Base-by-base conservation (phyloP, 2,888 invertebrate genomes). In the Dusona sp. region DNA sequence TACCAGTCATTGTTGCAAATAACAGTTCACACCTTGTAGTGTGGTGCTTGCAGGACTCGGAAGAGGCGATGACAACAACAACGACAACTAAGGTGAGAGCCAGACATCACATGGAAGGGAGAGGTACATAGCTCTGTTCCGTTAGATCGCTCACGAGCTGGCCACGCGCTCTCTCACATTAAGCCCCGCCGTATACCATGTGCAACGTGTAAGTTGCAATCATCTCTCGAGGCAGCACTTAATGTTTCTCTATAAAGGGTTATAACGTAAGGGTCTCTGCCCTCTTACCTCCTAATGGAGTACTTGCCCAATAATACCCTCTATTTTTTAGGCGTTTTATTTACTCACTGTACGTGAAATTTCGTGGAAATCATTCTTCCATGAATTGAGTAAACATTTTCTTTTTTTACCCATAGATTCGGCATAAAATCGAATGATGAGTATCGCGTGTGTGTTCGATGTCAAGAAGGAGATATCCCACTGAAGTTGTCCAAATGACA, bases 101-200 rank as follows among this genome's bases (percentile, higher is more conserved):
- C 77, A 80, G 77, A 67, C 72, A 57, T 68, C 51, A 19, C 19
- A 64, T 57, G 54, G 75, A 13, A 67, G 75, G 29, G 33, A 75
- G 72, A 61, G 3, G 67, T 74, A 77, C 42, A 79, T 19, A 48
- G 65, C 54, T 48, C 22, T 48, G 80, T 86, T 78, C 86, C 86
- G 86, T 86, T 86, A 85, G 74, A 86, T 75, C 79, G 70, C 77
- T 83, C 83, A 57, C 83, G 83, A 86, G 79, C 83, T 83, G 64
- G 73, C 86, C 86, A 83, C 86, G 86, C 83, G 86, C 70, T 68
- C 82, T 83, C 74, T 25, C 73, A 80, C 65, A 82, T 68, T 77
- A 65, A 75, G 36, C 77, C 61, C 51, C 64, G 75, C 67, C 64
- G 48, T 75, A 77, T 42, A 64, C 25, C 83, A 67, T 79, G 72